phyloP scores from a whole-genome alignment of 1,140 invertebrate species.

The Sogatella furcifera region DNA sequence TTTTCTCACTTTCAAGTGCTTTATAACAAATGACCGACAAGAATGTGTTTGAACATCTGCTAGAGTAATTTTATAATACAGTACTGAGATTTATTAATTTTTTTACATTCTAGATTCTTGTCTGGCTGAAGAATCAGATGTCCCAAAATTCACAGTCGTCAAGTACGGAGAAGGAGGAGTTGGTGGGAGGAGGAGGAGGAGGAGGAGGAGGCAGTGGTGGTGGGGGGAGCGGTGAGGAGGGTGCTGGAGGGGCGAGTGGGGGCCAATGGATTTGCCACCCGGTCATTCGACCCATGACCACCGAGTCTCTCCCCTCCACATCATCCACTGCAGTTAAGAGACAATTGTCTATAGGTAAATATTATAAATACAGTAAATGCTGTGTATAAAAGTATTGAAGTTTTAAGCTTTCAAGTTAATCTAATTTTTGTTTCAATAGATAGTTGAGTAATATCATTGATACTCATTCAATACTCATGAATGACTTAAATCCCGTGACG shows the following conservation, averaged over 20 bases:
- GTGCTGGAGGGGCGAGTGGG: neutral
- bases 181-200: conserved; percentile 1
- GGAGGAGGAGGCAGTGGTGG: conserved; percentile 3
- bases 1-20: no score
- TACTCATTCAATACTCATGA: no score
- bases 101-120: conserved; percentile 11
- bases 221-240: conserved; percentile 10
- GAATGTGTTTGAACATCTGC: no score
- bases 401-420: no score
- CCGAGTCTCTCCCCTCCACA: conserved; percentile 4
- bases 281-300: conserved; percentile 16
- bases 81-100: neutral
- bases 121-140: conserved; percentile 20
- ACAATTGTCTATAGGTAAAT: no score
- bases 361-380: no score
- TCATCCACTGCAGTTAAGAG: neutral
- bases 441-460: no score
- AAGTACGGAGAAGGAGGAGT: neutral
- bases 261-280: conserved; percentile 18
- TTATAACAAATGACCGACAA: no score
- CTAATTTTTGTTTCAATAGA: no score
- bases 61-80: no score
- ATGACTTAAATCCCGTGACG: no score
- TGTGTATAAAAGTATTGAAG: no score
- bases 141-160: conserved; percentile 8